Conservation (phyloP, 2,113 vertebrate species). For the Pseudopipra pipra region DNA sequence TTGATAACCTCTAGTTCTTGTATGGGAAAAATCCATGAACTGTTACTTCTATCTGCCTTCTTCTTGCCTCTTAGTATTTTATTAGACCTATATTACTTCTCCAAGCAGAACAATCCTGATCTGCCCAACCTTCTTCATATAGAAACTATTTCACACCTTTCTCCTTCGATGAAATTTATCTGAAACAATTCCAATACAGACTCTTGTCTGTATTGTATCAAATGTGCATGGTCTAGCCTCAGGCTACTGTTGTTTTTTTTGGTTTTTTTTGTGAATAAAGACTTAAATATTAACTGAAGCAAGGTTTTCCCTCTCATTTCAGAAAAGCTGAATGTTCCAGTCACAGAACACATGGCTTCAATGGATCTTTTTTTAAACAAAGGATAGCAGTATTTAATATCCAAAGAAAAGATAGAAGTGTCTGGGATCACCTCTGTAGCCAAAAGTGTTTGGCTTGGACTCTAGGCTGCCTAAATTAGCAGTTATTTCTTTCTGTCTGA, state of each 20-base stretch:
- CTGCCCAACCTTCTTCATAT: background rate
- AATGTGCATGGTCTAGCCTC: background rate
- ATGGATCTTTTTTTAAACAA: background rate
- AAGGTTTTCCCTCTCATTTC: background rate
- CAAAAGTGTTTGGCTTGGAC: background rate
- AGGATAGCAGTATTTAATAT: background rate
- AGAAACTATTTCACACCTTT: background rate
- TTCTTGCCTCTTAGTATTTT: background rate
- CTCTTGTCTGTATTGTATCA: background rate
- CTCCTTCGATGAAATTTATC: background rate
- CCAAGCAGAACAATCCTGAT: background rate
- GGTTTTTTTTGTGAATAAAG: background rate
- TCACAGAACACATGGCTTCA: background rate
- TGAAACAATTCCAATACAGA: background rate
- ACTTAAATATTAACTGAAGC: background rate
- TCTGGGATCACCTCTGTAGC: background rate
- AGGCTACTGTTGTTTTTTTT: background rate
- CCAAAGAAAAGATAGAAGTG: background rate
- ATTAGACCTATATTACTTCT: background rate
- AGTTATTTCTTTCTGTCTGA: background rate
- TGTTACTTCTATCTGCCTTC: background rate
- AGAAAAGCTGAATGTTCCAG: background rate
- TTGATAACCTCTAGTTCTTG: background rate
- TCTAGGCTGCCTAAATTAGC: background rate
- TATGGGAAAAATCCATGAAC: background rate